Evolutionary conservation across 2,113 vertebrate genomes (phyloP), one percentile per base, ranked within the genome.

Genomic region (Lycocorax pyrrhopterus): DNA sequence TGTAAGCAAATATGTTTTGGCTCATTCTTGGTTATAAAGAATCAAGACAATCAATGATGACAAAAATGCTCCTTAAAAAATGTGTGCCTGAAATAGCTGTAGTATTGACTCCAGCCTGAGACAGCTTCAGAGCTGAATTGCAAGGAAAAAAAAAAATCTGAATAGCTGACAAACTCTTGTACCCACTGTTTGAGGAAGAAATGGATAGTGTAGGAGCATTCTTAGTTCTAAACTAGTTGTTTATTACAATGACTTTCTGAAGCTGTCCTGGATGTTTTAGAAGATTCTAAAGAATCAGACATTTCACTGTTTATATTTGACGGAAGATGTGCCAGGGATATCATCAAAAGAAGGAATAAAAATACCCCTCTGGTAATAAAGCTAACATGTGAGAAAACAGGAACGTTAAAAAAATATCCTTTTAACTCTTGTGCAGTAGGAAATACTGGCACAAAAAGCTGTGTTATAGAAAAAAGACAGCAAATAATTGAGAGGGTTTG

Each of bases 21-120:
- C 43, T 86, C 12, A 12, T 62, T 76, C 89, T 93, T 90, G 30
- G 35, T 91, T 91, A 90, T 37, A 78, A 87, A 80, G 76, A 89
- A 39, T 53, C 53, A 84, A 85, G 37, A 84, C 22, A 84, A 95
- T 91, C 84, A 75, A 73, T 89, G 52, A 47, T 76, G 72, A 84
- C 53, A 97, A 62, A 91, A 95, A 82, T 58, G 10, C 87, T 86
- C 35, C 63, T 91, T 86, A 56, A 91, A 93, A 93, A 95, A 87
- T 43, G 7, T 44, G 63, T 60, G 64, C 55, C 72, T 92, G 49
- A 83, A 88, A 91, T 80, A 91, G 53, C 20, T 60, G 55, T 47
- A 44, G 39, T 77, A 87, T 96, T 73, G 94, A 96, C 93, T 96
- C 55, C 25, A 86, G 81, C 43, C 43, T 66, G 53, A 89, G 29